A percentile compares a stretch with the other conserved stretches of the same genome.
Conservation (phyloP, 2,797 vertebrate species). For the Vespertilio murinus region DNA sequence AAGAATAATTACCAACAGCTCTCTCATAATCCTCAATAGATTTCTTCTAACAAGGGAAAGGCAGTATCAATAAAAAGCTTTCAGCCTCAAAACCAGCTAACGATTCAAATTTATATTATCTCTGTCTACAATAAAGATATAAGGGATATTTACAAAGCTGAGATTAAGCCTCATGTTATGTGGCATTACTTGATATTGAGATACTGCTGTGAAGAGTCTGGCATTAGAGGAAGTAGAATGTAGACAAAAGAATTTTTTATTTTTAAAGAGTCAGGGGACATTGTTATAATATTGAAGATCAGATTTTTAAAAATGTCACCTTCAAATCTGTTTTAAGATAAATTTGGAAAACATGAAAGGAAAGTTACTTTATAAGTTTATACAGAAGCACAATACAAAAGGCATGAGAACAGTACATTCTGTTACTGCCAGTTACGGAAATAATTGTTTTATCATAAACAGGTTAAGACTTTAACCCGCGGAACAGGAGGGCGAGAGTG, state of each 20-base stretch:
- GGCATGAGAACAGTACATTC: background rate
- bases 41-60: background rate
- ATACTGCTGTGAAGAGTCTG: background rate
- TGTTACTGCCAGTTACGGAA: background rate
- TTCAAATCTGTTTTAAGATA: conserved; percentile 15
- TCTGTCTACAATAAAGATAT: background rate
- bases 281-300: background rate
- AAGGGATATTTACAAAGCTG: background rate
- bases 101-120: background rate
- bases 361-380: conserved; percentile 11
- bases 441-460: background rate
- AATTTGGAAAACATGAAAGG: background rate
- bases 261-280: background rate
- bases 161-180: background rate
- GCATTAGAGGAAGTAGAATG: background rate
- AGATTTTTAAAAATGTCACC: background rate
- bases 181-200: background rate
- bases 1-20: background rate
- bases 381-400: conserved; percentile 31
- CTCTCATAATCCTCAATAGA: background rate
- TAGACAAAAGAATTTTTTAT: background rate
- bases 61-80: background rate
- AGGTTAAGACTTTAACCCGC: background rate
- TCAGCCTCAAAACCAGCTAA: background rate
- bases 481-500: background rate